These are phyloP conservation scores for Acipenser oxyrinchus DNA, from an alignment of 2,797 vertebrate genomes.

Conservation along the genomic window DNA sequence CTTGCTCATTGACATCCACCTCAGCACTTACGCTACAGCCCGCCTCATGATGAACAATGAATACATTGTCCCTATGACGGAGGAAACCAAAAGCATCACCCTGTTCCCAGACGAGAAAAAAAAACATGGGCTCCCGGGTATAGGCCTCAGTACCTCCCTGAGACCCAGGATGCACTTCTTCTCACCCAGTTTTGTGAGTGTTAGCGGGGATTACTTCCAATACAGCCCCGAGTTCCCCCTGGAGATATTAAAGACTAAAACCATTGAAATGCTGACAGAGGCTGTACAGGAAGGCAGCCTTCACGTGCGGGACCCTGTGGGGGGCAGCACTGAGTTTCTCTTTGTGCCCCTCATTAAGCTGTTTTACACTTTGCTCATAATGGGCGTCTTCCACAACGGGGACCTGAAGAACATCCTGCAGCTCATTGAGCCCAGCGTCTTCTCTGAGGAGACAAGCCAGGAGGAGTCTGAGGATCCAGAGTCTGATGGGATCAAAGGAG, in stretches of 20 bases:
- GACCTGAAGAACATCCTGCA: conserved; percentile 83
- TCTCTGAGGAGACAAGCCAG: conserved; percentile 56
- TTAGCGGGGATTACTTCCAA: conserved; percentile 69
- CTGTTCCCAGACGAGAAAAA: conserved; percentile 83
- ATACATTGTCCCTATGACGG: conserved; percentile 94
- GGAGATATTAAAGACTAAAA: conserved; percentile 84
- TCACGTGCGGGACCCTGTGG: conserved; percentile 83
- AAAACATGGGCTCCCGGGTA: conserved; percentile 85
- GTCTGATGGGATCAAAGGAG: conserved; percentile 37
- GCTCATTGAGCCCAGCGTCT: conserved; percentile 85
- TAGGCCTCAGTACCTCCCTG: conserved; percentile 87
- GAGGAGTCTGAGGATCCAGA: conserved; percentile 36
- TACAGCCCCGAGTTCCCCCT: conserved; percentile 88
- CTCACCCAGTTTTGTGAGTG: conserved; percentile 73
- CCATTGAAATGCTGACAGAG: conserved; percentile 90
- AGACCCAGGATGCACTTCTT: conserved; percentile 85
- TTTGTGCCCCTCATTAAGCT: conserved; percentile 94
- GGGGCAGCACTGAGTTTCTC: conserved; percentile 86
- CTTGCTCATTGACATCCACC: conserved; percentile 89
- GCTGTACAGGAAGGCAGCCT: conserved; percentile 82
- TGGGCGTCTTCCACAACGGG: conserved; percentile 84
- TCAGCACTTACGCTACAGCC: conserved; percentile 84
- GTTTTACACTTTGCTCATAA: conserved; percentile 88
- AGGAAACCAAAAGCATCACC: conserved; percentile 91
- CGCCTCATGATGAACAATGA: conserved; percentile 96